A percentile compares a stretch with the other conserved stretches of the same genome.
Evolutionary conservation across 2,113 vertebrate genomes (phyloP).

Genomic region (zebrafish (Danio rerio)): DNA sequence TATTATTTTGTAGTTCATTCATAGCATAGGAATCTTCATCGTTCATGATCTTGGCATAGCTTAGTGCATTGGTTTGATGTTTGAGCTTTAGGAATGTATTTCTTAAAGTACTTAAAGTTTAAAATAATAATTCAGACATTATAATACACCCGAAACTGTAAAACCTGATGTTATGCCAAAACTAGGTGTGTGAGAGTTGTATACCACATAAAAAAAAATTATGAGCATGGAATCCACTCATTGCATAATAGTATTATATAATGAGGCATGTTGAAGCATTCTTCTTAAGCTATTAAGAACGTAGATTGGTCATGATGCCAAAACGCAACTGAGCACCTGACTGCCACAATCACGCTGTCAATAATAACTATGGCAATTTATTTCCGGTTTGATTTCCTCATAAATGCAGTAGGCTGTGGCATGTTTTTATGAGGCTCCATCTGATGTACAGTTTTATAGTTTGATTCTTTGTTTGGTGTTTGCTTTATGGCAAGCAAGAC

Average conservation of each 20-base stretch:
- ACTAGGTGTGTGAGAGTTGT: not conserved
- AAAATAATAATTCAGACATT: not conserved
- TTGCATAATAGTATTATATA: slow-evolving; percentile 38
- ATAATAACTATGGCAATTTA: not conserved
- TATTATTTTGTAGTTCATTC: no score
- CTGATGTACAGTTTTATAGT: not conserved
- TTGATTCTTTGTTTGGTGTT: not conserved
- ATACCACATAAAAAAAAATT: not conserved
- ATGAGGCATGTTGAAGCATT: slow-evolving; percentile 9
- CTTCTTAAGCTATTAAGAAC: not conserved
- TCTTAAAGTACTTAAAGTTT: not conserved
- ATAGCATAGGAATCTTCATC: no score
- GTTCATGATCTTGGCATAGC: no score
- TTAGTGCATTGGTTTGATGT: no score
- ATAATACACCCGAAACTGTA: not conserved
- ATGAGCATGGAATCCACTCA: not conserved
- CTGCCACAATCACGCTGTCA: not conserved
- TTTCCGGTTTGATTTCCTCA: not conserved
- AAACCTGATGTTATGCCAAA: slow-evolving; percentile 7
- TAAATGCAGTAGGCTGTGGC: not conserved
- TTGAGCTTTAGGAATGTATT: not conserved
- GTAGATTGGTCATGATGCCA: not conserved
- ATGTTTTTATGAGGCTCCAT: not conserved
- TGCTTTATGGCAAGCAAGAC: slow-evolving; percentile 17
- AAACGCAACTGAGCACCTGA: not conserved